A percentile compares a stretch with the other conserved stretches of the same genome.
phyloP scores from a whole-genome alignment of 2,888 invertebrate genomes.

The Epinotia ramella region DNA sequence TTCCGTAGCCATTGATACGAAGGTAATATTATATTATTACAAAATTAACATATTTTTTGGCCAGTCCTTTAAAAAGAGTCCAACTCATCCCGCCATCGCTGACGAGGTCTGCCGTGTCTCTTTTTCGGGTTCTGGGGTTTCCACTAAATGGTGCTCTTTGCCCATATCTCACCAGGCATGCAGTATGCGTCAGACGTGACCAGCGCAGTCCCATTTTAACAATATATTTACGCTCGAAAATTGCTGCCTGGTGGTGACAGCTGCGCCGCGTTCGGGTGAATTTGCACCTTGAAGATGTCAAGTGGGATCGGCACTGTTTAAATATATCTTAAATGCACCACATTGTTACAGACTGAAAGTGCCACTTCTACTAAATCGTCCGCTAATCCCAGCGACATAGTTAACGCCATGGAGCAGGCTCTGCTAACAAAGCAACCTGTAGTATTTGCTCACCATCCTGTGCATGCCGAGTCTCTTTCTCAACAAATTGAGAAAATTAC shows the following conservation, averaged over 20 bases:
- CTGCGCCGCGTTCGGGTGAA: too few relatives aligned
- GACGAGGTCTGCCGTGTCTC: too few relatives aligned
- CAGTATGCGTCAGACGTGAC: too few relatives aligned
- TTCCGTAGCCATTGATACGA: background rate
- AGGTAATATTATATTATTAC: slow-evolving; percentile 11
- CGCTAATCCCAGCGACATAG: slow-evolving; percentile 1
- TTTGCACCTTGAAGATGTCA: too few relatives aligned
- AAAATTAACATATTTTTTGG: too few relatives aligned
- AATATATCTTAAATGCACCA: background rate
- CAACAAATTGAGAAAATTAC: slow-evolving; percentile 24
- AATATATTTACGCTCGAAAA: background rate
- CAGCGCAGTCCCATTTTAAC: too few relatives aligned
- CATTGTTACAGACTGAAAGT: background rate
- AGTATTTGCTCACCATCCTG: slow-evolving; percentile 2
- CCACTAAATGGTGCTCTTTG: too few relatives aligned
- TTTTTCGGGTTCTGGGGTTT: too few relatives aligned
- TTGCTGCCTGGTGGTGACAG: background rate
- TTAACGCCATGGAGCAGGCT: slow-evolving; percentile 13
- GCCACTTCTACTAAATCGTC: background rate
- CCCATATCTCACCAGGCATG: too few relatives aligned
- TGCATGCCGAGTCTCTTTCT: background rate
- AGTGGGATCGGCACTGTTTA: background rate
- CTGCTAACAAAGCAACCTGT: slow-evolving; percentile 26
- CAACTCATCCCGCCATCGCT: too few relatives aligned
- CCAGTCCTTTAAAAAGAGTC: too few relatives aligned